Conservation (phyloP, 2,888 invertebrate genomes). For the Cephus nigrinus region DNA sequence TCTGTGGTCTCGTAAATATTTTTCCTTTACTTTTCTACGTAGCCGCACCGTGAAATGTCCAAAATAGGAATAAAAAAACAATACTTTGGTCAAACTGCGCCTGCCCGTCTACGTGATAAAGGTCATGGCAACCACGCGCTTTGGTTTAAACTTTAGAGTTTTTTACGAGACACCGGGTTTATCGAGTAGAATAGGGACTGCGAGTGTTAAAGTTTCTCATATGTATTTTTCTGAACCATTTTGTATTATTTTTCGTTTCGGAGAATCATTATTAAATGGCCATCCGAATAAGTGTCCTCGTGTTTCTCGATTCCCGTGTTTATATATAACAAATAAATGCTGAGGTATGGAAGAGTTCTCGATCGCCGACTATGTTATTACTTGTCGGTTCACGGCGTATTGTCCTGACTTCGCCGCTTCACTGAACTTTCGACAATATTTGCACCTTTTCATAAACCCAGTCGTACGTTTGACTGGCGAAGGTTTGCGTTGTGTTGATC, state of each 20-base stretch:
- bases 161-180: no score
- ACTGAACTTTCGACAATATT: slow-evolving; percentile 77
- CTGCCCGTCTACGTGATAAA: no score
- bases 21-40: no score
- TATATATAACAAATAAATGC: slow-evolving; percentile 54
- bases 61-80: no score
- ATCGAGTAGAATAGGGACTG: no score
- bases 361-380: slow-evolving; percentile 27
- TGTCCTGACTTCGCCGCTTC: slow-evolving; percentile 53
- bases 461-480: slow-evolving; percentile 77
- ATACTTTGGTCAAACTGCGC: no score
- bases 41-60: no score
- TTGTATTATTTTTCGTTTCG: slow-evolving; percentile 29
- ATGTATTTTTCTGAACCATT: slow-evolving; percentile 13
- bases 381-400: slow-evolving; percentile 14
- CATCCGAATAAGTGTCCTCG: slow-evolving; percentile 45
- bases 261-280: slow-evolving; percentile 64
- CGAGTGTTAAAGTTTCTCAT: no score
- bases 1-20: no score
- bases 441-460: slow-evolving; percentile 85
- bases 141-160: no score
- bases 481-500: slow-evolving; percentile 76
- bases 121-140: no score
- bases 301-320: slow-evolving; percentile 40
- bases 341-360: slow-evolving; percentile 39